Base-by-base conservation (phyloP, 2,797 vertebrate genomes). In the Gobio occitaniae region DNA sequence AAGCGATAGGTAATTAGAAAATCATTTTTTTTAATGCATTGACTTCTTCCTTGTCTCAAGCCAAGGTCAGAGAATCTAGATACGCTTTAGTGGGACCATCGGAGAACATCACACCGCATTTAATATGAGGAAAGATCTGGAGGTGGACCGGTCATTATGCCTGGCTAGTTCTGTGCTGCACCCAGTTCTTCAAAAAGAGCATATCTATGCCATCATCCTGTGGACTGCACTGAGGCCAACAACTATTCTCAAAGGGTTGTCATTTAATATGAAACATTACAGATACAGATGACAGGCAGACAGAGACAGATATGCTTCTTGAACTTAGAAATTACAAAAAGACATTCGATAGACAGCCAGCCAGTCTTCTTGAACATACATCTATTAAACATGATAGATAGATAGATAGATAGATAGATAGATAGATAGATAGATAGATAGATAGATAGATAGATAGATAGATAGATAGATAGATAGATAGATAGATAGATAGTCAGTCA, bases 1-100 rank as follows among this genome's bases (percentile, higher is more conserved):
- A 87, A 90, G 89, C 90, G 90, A 90, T 88, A 91, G 89, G 90
- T 89, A 91, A 88, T 92, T 92, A 92, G 89, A 88, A 90, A 88
- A 87, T 89, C 88, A 88, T 54, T 92, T 88, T 91, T 88, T 91
- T 90, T 93, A 84, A 93, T 89, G 82, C 82, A 87, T 85, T 83
- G 88, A 86, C 86, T 89, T 91, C 88, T 89, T 86, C 89, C 32
- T 86, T 81, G 84, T 85, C 85, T 83, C 70, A 79, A 88, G 79
- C 88, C 92, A 94, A 93, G 92, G 92, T 89, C 91, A 89, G 76
- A 87, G 69, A 84, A 69, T 17, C 59, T 59, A 78, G 38, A 81
- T 52, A 75, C 44, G 61, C 36, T 68, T 65, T 36, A 36, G 13
- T 44, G 3, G 71, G 32, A 44, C 74, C 15, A 19, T 36, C 75